Evolutionary conservation across 2,888 invertebrate genomes (phyloP).

Genomic region (Clistopyga incitator): DNA sequence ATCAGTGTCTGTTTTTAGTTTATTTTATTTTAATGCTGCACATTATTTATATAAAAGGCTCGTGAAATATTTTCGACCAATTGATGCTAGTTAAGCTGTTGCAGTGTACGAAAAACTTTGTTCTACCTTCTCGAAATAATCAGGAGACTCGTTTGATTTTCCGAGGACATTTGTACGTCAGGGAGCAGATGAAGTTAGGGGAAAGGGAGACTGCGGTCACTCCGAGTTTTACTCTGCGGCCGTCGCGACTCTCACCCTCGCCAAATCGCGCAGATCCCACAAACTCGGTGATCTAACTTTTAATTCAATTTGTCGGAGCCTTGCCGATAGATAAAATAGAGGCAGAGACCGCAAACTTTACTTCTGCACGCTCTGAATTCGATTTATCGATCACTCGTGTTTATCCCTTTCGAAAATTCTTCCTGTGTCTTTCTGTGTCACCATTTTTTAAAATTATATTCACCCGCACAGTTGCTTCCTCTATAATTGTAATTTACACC

Average conservation of each 20-base stretch:
- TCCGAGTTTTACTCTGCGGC: conserved; percentile 34
- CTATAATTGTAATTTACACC: too few species aligned
- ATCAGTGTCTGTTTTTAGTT: not conserved
- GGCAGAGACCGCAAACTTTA: conserved; percentile 21
- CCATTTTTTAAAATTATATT: too few species aligned
- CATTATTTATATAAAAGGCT: too few species aligned
- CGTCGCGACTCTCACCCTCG: conserved; percentile 6
- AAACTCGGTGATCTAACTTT: conserved; percentile 35
- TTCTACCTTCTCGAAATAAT: not conserved
- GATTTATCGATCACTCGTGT: conserved; percentile 17
- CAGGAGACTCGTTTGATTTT: conserved; percentile 1
- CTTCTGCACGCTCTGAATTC: conserved; percentile 3
- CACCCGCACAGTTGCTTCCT: too few species aligned
- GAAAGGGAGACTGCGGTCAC: conserved; percentile 2
- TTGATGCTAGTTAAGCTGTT: too few species aligned
- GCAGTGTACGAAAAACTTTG: not conserved
- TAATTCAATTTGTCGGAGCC: conserved; percentile 53
- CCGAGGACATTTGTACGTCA: not conserved
- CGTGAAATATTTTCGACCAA: too few species aligned
- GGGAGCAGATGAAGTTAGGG: not conserved
- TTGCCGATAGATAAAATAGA: conserved; percentile 38
- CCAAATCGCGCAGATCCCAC: not conserved
- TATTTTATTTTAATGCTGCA: too few species aligned
- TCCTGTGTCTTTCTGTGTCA: not conserved
- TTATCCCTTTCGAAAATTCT: not conserved